Percentiles rank a stretch among this genome's conserved stretches.
These are phyloP conservation scores for Decapterus maruadsi DNA, from an alignment of 2,797 vertebrate genomes.

Conservation along the genomic window DNA sequence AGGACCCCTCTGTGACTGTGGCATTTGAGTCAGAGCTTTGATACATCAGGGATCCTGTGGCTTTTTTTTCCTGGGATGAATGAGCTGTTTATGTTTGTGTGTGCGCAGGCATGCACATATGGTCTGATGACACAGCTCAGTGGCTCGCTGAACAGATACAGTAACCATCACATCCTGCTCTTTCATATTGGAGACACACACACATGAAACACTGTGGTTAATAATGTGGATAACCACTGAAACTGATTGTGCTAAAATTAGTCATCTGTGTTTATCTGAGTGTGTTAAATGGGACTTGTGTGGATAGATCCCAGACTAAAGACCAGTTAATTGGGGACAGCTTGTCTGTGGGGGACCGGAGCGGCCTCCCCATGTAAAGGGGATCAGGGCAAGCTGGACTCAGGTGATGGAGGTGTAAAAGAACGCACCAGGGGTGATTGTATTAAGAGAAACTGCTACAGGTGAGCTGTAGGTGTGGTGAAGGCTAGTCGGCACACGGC, in stretches of 20 bases:
- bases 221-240: conserved; percentile 36
- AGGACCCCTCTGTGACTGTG: conserved; percentile 19
- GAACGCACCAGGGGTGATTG: no score
- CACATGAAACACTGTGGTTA: conserved; percentile 53
- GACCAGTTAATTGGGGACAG: no score
- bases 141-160: conserved; percentile 47
- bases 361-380: no score
- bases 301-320: no score
- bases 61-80: conserved; percentile 40
- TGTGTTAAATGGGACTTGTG: no score
- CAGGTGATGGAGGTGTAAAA: no score
- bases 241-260: conserved; percentile 33
- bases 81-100: conserved; percentile 50
- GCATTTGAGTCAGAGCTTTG: conserved; percentile 39
- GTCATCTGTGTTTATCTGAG: background rate
- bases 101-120: conserved; percentile 33
- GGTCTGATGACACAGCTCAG: conserved; percentile 56
- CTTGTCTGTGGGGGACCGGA: no score
- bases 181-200: conserved; percentile 57
- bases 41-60: conserved; percentile 49
- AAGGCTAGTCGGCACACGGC: no score
- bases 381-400: no score
- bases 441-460: no score
- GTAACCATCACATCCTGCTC: conserved; percentile 63
- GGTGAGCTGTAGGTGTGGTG: no score